phyloP scores from a whole-genome alignment of 1,140 invertebrate genomes.

The Drosophila orosa region DNA sequence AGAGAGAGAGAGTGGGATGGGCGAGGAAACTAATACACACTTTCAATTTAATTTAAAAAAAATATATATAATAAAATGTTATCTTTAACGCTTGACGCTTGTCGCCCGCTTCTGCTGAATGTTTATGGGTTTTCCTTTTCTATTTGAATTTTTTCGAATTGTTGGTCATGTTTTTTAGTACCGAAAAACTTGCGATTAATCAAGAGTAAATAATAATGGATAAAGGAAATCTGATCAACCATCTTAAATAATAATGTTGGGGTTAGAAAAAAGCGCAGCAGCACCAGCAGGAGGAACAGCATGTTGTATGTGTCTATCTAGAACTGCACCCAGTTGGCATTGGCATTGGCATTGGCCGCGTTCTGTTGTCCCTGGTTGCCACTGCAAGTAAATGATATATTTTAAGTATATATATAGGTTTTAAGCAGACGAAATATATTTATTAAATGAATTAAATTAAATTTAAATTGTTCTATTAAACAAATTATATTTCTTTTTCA shows the following conservation, averaged over 20 bases:
- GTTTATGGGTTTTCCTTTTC: conserved; percentile 7
- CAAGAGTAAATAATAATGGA: conserved; percentile 8
- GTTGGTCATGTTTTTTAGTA: conserved; percentile 31
- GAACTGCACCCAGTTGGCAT: conserved; percentile 90
- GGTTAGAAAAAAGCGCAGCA: conserved; percentile 32
- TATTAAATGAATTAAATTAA: no score
- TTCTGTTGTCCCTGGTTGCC: conserved; percentile 84
- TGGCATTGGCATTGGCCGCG: conserved; percentile 87
- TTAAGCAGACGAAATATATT: no score
- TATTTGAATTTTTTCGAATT: background rate
- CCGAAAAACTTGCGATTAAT: conserved; percentile 15
- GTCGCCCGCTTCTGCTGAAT: conserved; percentile 33
- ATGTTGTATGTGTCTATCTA: conserved; percentile 83
- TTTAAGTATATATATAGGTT: no score
- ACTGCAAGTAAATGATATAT: conserved; percentile 68
- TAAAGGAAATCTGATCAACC: conserved; percentile 17
- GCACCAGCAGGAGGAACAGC: conserved; percentile 39
- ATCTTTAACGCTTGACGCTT: conserved; percentile 65
- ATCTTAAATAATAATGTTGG: conserved; percentile 32
- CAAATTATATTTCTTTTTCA: no score
- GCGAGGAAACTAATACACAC: conserved; percentile 51
- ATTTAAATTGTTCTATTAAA: no score
- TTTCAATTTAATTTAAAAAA: conserved; percentile 54
- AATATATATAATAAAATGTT: conserved; percentile 52
- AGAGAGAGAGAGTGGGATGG: conserved; percentile 3